Evolutionary conservation across 2,113 vertebrate genomes (phyloP), one percentile per base, ranked within the genome.

Genomic region (Aplodontia rufa): DNA sequence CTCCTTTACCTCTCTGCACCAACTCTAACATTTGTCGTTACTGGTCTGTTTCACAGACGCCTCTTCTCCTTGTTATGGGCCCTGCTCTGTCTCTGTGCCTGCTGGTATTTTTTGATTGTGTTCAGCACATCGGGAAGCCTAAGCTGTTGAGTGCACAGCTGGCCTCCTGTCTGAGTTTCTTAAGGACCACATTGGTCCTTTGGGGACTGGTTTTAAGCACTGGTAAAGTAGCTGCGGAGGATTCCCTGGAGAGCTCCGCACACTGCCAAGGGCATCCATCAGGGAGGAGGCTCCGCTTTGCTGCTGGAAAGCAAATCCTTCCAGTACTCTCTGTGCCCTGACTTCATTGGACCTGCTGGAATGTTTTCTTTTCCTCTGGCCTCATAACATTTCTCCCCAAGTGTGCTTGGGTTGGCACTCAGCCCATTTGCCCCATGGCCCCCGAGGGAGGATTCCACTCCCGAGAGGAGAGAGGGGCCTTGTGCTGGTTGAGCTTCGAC

Each of bases 391-490:
- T 45, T 72, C 24, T 13, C 8, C 4, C 8, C 3, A 35, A 35
- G 35, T 5, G 1, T 17, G n/a, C 75, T 30, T 35, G 37, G n/a
- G 30, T 66, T 16, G 16, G 37, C 1, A 24, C 19, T 30, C 49
- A 4, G 35, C 8, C 45, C 42, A 9, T 10, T 32, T 1, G 17
- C 16, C 7, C 32, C 0, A 3, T 3, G 17, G 10, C 14, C 3
- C 13, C 22, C 8, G 8, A 6, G 37, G 14, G 4, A 37, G 64
- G 14, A 51, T n/a, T n/a, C 42, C 53, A 40, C 5, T 12, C 4
- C 8, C 13, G 55, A 9, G 55, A n/a, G n/a, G n/a, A n/a, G n/a
- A 68, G 35, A n/a, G 9, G 7, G 40, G 53, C 13, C 6, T 42
- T 35, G 19, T 51, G 55, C 53, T 42, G 4, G 0, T 17, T 17